These are phyloP conservation scores for Scaptodrosophila latifasciaeformis DNA, from an alignment of 2,888 invertebrate species.

Conservation along the genomic window DNA sequence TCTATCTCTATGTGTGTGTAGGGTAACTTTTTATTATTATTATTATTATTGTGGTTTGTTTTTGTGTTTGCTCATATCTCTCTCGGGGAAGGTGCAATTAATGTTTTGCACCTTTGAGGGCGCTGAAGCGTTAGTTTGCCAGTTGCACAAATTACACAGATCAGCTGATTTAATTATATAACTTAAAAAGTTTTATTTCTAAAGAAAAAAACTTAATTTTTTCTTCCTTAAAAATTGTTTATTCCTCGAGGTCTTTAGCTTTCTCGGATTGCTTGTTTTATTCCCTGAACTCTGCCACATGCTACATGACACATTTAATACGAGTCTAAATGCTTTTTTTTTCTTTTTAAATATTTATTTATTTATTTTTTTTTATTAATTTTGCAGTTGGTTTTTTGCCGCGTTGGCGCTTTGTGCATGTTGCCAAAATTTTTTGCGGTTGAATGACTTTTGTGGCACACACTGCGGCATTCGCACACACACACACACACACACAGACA, in stretches of 20 bases:
- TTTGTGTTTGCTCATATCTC: constrained; percentile 23
- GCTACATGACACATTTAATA: not conserved
- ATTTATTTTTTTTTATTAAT: constrained; percentile 35
- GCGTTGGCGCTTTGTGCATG: constrained; percentile 1
- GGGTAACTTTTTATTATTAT: constrained; percentile 24
- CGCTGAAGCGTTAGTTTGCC: not conserved
- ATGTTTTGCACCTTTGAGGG: constrained; percentile 18
- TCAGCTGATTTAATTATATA: no score
- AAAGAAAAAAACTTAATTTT: no score
- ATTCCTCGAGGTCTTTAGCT: no score
- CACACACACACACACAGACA: constrained; percentile 2
- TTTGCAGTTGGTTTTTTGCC: constrained; percentile 20
- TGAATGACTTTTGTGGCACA: constrained; percentile 40
- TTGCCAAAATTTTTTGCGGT: constrained; percentile 47
- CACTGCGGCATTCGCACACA: constrained; percentile 8
- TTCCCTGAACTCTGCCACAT: no score
- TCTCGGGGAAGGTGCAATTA: constrained; percentile 37
- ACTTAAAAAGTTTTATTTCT: no score
- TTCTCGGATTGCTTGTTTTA: no score
- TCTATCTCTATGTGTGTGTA: constrained; percentile 4
- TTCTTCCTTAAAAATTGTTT: no score
- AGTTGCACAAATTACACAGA: no score
- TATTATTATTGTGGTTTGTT: constrained; percentile 15
- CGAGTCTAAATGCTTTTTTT: not conserved
- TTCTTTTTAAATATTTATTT: not conserved